Base-by-base conservation (phyloP, 2,113 vertebrate genomes). In the Paramisgurnus dabryanus region DNA sequence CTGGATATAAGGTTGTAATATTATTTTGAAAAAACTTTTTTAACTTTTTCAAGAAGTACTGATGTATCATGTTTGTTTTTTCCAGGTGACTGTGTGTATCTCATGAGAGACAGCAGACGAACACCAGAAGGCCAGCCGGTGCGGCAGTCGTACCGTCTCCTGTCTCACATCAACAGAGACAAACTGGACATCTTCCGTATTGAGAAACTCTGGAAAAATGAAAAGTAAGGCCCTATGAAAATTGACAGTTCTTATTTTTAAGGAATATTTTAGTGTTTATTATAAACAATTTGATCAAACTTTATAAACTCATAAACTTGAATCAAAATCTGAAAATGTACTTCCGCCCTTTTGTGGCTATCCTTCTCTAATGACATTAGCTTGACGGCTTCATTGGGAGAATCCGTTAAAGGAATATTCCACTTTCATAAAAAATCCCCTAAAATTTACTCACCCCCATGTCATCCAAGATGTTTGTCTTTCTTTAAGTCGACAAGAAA, bases 101-200 rank as follows among this genome's bases (percentile, higher is more conserved):
- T 99, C 87, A 98, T 99, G 98, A 90, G 98, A 63, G 98, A 99
- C 89, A 99, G 97, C 90, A 94, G 97, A 7, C 93, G 97, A 49
- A 95, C 95, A 0, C 92, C 95, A 0, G 97, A 99, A 45, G 97
- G 98, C 12, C 97, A 98, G 88, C 97, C 96, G 0, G 94, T 99
- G 45, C 93, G 98, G 1, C 98, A 98, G 86, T 99, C 98, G 0
- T 99, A 99, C 79, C 93, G 96, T 0, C 95, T 99, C 27, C 88
- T 99, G 77, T 95, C 97, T 80, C 96, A 99, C 88, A 88, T 98
- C 88, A 99, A 99, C 90, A 88, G 96, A 69, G 96, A 98, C 80
- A 98, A 98, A 82, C 94, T 99, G 1, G 98, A 99, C 85, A 99
- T 99, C 89, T 99, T 99, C 92, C 95, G 98, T 73, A 98, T 99